phyloP scores from a whole-genome alignment of 2,113 vertebrate genomes.

The Tetrao urogallus region DNA sequence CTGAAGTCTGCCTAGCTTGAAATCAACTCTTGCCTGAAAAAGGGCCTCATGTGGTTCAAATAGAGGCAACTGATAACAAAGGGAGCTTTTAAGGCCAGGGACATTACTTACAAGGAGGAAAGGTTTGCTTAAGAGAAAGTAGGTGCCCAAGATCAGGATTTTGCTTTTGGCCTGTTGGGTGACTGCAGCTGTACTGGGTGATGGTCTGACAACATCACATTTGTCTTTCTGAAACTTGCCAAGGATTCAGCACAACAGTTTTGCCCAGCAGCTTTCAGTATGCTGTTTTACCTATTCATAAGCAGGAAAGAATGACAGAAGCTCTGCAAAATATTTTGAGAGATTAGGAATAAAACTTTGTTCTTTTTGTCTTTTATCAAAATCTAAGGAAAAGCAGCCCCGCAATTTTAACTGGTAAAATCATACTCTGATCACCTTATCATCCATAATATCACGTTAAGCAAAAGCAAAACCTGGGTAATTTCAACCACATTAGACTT shows the following conservation, averaged over 20 bases:
- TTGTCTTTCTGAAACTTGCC: neutral
- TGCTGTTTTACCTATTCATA: neutral
- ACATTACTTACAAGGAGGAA: neutral
- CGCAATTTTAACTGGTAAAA: neutral
- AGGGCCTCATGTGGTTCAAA: neutral
- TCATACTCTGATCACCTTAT: neutral
- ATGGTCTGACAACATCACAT: neutral
- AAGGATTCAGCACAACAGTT: neutral
- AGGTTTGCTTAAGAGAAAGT: neutral
- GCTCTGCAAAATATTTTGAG: neutral
- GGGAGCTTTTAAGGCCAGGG: neutral
- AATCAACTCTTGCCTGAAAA: neutral
- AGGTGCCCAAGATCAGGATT: neutral
- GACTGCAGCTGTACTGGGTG: neutral
- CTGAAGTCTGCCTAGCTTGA: neutral
- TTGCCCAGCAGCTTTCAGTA: neutral
- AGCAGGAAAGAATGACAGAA: neutral
- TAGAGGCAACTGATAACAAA: neutral
- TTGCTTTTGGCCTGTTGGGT: neutral
- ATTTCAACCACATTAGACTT: neutral
- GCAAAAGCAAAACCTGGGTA: neutral
- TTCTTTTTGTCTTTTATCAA: neutral
- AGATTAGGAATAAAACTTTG: neutral
- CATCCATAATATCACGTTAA: neutral
- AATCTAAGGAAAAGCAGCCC: neutral